Percentiles rank a stretch among this genome's conserved stretches.
phyloP scores from a whole-genome alignment of 2,113 vertebrate genomes.

The Esox niger region DNA sequence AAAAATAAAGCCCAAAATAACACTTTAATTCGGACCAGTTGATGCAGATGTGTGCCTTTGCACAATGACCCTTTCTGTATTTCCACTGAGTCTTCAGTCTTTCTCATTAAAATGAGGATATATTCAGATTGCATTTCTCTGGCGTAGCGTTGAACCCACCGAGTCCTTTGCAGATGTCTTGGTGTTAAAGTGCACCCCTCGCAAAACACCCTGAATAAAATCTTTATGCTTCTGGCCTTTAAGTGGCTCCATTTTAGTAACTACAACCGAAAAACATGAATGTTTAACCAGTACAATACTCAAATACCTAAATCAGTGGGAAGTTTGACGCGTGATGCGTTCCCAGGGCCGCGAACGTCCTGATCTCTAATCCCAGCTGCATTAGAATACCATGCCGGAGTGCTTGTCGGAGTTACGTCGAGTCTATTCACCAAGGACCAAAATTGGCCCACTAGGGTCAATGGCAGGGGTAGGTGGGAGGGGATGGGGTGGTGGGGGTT shows the following conservation, averaged over 20 bases:
- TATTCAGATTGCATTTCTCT: not conserved
- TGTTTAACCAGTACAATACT: constrained; percentile 32
- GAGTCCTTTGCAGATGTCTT: not conserved
- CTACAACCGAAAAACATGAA: constrained; percentile 18
- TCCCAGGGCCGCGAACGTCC: constrained; percentile 4
- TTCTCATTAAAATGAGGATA: constrained; percentile 1
- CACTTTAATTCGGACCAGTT: constrained; percentile 39
- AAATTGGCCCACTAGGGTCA: constrained; percentile 8
- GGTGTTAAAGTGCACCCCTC: not conserved
- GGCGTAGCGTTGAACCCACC: not conserved
- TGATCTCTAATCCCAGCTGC: constrained; percentile 30
- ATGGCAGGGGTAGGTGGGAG: constrained; percentile 1
- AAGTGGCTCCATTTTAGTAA: constrained; percentile 12
- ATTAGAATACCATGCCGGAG: constrained; percentile 13
- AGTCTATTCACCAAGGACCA: constrained; percentile 20
- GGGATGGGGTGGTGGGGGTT: not conserved
- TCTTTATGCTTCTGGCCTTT: constrained; percentile 31
- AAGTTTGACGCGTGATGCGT: constrained; percentile 13
- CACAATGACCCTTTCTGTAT: not conserved
- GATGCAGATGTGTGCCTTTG: constrained; percentile 18
- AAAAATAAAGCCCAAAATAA: constrained; percentile 38
- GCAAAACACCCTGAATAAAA: constrained; percentile 24
- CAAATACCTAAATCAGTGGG: constrained; percentile 13
- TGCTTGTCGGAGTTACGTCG: not conserved
- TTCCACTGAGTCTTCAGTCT: constrained; percentile 9